Evolutionary conservation across 2,113 vertebrate genomes (phyloP).

Genomic region (Xiphophorus hellerii): DNA sequence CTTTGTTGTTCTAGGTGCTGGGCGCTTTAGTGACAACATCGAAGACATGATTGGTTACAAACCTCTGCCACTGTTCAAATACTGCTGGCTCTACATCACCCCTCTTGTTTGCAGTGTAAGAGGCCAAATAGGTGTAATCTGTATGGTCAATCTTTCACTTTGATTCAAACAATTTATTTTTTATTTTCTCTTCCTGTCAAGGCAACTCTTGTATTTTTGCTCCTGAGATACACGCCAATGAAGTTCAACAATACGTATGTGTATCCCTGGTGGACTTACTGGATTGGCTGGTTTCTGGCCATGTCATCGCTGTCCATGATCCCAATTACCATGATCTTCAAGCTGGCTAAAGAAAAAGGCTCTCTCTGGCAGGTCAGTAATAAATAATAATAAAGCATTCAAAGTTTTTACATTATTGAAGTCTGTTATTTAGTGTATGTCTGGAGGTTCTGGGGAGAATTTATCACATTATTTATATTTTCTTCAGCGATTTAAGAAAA

Average conservation of each 20-base stretch:
- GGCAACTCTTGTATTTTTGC: constrained; percentile 71
- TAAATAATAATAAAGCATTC: not conserved
- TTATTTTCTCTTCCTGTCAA: constrained; percentile 24
- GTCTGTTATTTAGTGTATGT: not conserved
- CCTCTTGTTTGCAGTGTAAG: constrained; percentile 72
- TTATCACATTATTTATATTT: constrained; percentile 12
- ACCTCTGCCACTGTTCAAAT: constrained; percentile 70
- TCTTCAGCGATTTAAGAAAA: constrained; percentile 60
- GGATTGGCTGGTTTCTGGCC: constrained; percentile 74
- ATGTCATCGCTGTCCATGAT: constrained; percentile 67
- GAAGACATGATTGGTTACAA: constrained; percentile 79
- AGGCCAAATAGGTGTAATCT: not conserved
- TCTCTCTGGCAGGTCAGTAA: constrained; percentile 69
- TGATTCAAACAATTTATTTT: not conserved
- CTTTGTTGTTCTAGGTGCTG: constrained; percentile 60
- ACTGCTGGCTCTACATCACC: constrained; percentile 72
- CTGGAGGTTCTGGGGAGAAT: not conserved
- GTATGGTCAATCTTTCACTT: not conserved
- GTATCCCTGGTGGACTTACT: constrained; percentile 77
- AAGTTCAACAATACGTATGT: constrained; percentile 74
- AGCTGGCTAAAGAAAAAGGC: constrained; percentile 64
- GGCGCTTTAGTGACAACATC: constrained; percentile 75
- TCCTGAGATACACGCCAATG: constrained; percentile 72
- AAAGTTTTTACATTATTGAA: not conserved
- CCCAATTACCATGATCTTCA: constrained; percentile 69